phyloP scores from a whole-genome alignment of 2,888 invertebrate genomes.

The Eupeodes latifasciatus region DNA sequence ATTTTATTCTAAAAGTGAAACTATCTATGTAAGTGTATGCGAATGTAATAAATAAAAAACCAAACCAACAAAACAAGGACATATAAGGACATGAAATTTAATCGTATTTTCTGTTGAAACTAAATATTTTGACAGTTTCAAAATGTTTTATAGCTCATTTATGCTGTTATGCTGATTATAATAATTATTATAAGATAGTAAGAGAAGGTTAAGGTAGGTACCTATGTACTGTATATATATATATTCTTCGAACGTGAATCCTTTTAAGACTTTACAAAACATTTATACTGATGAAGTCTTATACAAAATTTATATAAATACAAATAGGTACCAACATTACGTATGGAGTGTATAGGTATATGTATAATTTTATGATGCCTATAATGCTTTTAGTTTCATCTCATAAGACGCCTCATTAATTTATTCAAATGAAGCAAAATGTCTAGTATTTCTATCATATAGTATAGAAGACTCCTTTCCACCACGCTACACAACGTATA shows the following conservation, averaged over 20 bases:
- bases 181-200: slow-evolving; percentile 1
- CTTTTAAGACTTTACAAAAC: slow-evolving; percentile 1
- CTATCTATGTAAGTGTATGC: not conserved
- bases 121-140: slow-evolving; percentile 37
- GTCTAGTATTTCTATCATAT: not conserved
- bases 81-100: slow-evolving; percentile 19
- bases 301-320: not conserved
- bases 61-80: slow-evolving; percentile 12
- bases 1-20: not conserved
- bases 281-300: not conserved
- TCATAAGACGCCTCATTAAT: slow-evolving; percentile 43
- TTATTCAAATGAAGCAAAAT: slow-evolving; percentile 43
- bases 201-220: not conserved
- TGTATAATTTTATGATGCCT: slow-evolving; percentile 29
- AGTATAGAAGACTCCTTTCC: not conserved
- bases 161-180: slow-evolving; percentile 27
- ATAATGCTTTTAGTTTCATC: slow-evolving; percentile 44
- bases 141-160: slow-evolving; percentile 42
- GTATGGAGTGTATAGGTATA: not conserved
- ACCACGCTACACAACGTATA: not conserved
- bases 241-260: slow-evolving; percentile 19
- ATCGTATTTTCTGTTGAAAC: slow-evolving; percentile 9
- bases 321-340: not conserved
- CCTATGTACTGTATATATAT: not conserved
- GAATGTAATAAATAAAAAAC: not conserved